phyloP scores from a whole-genome alignment of 1,140 invertebrate species.

The Pseudomyrmex gracilis region DNA sequence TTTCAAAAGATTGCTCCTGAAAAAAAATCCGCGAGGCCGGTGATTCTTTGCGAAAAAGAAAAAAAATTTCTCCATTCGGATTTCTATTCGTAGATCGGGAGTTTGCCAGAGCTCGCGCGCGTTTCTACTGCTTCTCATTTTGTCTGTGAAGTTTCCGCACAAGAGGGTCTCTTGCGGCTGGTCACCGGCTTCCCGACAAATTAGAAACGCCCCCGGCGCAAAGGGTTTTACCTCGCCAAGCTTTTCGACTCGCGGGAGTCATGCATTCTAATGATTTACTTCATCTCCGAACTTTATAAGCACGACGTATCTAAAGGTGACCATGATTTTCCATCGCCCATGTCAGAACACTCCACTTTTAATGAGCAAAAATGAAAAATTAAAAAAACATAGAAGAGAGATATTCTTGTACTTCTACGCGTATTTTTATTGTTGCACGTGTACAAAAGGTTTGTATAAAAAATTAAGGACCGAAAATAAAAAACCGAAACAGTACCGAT shows the following conservation, averaged over 20 bases:
- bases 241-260: not conserved
- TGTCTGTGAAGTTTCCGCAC: not conserved
- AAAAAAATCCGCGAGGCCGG: not conserved
- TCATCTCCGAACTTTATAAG: not conserved
- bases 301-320: not conserved
- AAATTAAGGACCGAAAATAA: no score
- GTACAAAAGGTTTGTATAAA: no score
- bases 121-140: not conserved
- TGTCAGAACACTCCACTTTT: no score
- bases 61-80: not conserved
- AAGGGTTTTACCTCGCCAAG: slow-evolving; percentile 14
- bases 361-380: no score
- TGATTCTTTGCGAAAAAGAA: not conserved
- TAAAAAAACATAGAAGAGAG: no score
- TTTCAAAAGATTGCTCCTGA: slow-evolving; percentile 5
- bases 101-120: not conserved
- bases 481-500: no score
- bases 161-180: not conserved
- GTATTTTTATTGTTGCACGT: no score
- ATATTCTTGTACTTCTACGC: no score
- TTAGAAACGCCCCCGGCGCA: slow-evolving; percentile 19
- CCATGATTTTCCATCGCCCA: no score
- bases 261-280: slow-evolving; percentile 25
- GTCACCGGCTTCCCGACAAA: slow-evolving; percentile 37
- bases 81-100: slow-evolving; percentile 32